phyloP scores from a whole-genome alignment of 2,888 invertebrate species.

The Pocota personata region DNA sequence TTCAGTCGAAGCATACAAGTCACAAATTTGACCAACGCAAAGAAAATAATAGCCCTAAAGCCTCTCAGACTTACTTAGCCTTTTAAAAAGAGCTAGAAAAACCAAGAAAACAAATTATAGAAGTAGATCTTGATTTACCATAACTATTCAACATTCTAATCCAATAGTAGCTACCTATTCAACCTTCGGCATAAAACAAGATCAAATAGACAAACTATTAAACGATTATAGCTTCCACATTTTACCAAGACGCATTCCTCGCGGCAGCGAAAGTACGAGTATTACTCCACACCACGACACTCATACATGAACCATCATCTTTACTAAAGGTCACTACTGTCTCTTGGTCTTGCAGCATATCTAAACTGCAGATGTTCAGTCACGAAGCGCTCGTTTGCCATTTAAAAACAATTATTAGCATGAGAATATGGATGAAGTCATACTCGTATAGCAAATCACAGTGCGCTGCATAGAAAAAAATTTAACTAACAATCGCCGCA shows the following conservation, averaged over 20 bases:
- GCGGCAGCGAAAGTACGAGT: slow-evolving; percentile 46
- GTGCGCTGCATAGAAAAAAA: not conserved
- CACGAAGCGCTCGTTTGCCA: slow-evolving; percentile 67
- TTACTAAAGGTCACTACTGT: slow-evolving; percentile 62
- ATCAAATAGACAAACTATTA: slow-evolving; percentile 9
- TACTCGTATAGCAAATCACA: slow-evolving; percentile 30
- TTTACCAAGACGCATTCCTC: not conserved
- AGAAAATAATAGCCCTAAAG: too few species aligned
- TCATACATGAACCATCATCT: slow-evolving; percentile 45
- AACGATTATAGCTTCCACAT: not conserved
- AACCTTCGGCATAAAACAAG: slow-evolving; percentile 31
- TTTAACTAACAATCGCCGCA: slow-evolving; percentile 32
- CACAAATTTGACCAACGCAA: too few species aligned
- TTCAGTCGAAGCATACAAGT: too few species aligned
- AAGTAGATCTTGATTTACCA: not conserved
- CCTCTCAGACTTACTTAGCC: too few species aligned
- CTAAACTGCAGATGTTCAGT: slow-evolving; percentile 63
- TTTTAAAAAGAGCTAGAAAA: not conserved
- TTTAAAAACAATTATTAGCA: slow-evolving; percentile 58
- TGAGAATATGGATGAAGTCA: slow-evolving; percentile 61
- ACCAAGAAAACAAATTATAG: not conserved
- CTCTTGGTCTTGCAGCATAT: slow-evolving; percentile 57
- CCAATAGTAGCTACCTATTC: not conserved
- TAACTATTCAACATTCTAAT: not conserved
- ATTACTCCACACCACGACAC: not conserved